phyloP scores from a whole-genome alignment of 2,113 vertebrate species.

The Cairina moschata region DNA sequence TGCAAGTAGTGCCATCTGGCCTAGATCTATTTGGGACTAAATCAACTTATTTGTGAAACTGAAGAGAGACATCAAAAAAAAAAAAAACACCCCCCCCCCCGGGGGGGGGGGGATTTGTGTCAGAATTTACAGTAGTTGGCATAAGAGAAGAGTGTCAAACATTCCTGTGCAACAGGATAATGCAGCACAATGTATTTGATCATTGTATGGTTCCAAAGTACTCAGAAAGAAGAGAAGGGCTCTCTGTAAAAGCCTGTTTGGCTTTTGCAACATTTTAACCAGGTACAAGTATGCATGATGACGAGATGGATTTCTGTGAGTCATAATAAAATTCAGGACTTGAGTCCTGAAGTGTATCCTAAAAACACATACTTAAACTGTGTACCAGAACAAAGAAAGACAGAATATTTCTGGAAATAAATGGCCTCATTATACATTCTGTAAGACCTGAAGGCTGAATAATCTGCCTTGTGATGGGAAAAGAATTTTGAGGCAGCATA shows the following conservation, averaged over 20 bases:
- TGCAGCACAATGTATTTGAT: background rate
- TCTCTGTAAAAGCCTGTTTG: background rate
- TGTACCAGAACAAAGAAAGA: background rate
- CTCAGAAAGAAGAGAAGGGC: background rate
- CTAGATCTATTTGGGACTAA: background rate
- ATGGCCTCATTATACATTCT: background rate
- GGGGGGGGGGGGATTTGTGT: background rate
- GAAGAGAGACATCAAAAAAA: background rate
- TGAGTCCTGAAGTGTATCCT: background rate
- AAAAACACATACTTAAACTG: background rate
- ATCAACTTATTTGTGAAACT: background rate
- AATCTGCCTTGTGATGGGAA: background rate
- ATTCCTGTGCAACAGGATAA: background rate
- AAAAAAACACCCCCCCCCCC: too few relatives aligned
- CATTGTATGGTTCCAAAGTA: background rate
- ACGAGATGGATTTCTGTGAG: background rate
- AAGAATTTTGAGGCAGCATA: background rate
- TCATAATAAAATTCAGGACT: background rate
- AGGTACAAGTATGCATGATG: background rate
- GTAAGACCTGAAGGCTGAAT: background rate
- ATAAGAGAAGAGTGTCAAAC: background rate
- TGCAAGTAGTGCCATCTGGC: conserved; percentile 41
- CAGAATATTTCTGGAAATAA: background rate
- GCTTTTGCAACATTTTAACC: background rate
- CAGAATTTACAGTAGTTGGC: background rate